Evolutionary conservation across 2,797 vertebrate genomes (phyloP), one percentile per base, ranked within the genome.

Genomic region (Odontamblyopus lacepedii): DNA sequence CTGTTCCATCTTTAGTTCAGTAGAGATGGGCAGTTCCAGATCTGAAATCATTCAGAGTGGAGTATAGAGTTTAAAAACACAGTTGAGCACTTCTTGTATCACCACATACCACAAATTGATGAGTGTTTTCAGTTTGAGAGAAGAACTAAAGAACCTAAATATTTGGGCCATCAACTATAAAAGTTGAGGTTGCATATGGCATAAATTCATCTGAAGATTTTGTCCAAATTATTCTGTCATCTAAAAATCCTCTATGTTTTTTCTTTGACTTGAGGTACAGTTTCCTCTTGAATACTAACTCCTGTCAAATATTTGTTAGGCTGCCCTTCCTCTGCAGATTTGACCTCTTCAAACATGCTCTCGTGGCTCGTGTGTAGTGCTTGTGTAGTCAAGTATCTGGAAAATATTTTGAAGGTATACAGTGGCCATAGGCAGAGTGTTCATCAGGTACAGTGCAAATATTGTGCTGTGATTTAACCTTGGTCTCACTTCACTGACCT

Each of bases 401-500:
- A 87, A 92, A 90, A 91, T 93, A 92, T 93, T 92, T 91, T 76
- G 74, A 85, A 83, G 84, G 76, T 85, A 89, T 85, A 87, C 84
- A 77, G 70, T 32, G 50, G 57, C 79, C 75, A 87, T 76, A 85
- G 81, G 73, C 68, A 56, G 71, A 60, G 84, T 81, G 80, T 90
- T 91, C 86, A 86, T 87, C 69, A 53, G 62, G 70, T 82, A 72
- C 74, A 80, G 89, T 73, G 78, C 77, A 88, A 90, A 92, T 89
- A 90, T 76, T 92, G 79, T 86, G 13, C 67, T 71, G 75, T 73
- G 82, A 91, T 91, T 63, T 87, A 77, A 78, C 70, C 70, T 62
- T 15, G 16, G 65, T 63, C 29, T 65, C 57, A 55, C 73, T 79
- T 23, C 50, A 69, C 65, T 19, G 30, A 60, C 70, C 59, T 19